Evolutionary conservation across 2,888 invertebrate species (phyloP).

Genomic region (Ephialtes manifestator): DNA sequence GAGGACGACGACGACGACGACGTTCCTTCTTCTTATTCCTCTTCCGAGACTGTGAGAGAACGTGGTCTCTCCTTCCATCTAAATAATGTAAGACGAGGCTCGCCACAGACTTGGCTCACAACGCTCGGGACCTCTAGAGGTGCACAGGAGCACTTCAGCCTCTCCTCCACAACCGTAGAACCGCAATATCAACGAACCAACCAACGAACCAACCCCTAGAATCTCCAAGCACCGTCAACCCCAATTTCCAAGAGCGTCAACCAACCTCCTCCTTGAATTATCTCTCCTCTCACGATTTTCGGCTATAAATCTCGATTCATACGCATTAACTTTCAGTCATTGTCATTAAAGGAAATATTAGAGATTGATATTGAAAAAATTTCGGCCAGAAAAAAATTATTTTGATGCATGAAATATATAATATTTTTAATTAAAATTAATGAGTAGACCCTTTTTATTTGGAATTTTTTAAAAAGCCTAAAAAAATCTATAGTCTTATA

Average conservation of each 20-base stretch:
- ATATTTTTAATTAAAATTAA: too few relatives aligned
- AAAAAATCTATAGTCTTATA: too few relatives aligned
- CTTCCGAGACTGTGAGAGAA: conserved; percentile 40
- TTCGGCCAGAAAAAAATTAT: too few relatives aligned
- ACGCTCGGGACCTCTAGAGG: conserved; percentile 32
- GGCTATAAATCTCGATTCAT: conserved; percentile 14
- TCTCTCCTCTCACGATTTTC: conserved; percentile 32
- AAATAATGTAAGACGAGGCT: conserved; percentile 83
- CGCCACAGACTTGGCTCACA: conserved; percentile 74
- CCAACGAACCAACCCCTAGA: conserved; percentile 38
- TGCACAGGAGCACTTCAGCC: conserved; percentile 35
- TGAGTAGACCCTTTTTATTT: too few relatives aligned
- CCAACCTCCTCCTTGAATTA: conserved; percentile 39
- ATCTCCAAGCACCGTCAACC: conserved; percentile 52
- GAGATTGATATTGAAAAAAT: neutral
- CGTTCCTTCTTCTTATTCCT: conserved; percentile 48
- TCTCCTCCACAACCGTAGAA: conserved; percentile 54
- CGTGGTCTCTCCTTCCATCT: conserved; percentile 78
- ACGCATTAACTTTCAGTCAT: neutral
- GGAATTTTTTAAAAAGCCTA: too few relatives aligned
- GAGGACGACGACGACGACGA: conserved; percentile 48
- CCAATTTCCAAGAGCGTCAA: conserved; percentile 56
- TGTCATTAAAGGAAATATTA: neutral
- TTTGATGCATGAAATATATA: too few relatives aligned
- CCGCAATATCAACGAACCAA: conserved; percentile 69